Percentiles rank a stretch among this genome's conserved stretches.
phyloP scores from a whole-genome alignment of 2,113 vertebrate species.

The Pungitius pungitius region DNA sequence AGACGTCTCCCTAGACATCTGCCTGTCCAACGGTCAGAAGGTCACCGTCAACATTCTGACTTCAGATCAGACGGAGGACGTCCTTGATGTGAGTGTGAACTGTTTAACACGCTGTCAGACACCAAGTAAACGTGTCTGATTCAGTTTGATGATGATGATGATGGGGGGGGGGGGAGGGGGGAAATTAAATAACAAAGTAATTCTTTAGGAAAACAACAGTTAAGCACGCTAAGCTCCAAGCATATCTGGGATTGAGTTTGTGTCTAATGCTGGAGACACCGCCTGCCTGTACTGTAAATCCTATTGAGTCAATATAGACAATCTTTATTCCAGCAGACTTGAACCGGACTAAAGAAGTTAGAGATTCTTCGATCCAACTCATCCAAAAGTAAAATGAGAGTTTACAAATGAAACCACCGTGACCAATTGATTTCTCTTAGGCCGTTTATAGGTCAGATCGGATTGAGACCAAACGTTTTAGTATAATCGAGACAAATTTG shows the following conservation, averaged over 20 bases:
- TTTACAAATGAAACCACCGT: not conserved
- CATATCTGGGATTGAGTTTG: not conserved
- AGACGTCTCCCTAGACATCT: slow-evolving; percentile 92
- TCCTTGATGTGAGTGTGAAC: slow-evolving; percentile 87
- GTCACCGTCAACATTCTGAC: slow-evolving; percentile 91
- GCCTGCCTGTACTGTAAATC: not conserved
- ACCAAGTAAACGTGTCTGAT: not conserved
- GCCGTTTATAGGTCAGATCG: not conserved
- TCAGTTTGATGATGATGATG: not conserved
- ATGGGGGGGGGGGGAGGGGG: too few species aligned
- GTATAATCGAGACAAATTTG: too few species aligned
- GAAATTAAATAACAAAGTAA: not conserved
- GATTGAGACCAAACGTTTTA: not conserved
- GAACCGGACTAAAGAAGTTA: slow-evolving; percentile 8
- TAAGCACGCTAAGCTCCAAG: too few species aligned
- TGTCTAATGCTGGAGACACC: not conserved
- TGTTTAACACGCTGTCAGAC: not conserved
- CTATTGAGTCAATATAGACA: slow-evolving; percentile 11
- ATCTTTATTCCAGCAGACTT: not conserved
- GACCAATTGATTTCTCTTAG: not conserved
- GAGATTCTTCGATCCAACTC: not conserved
- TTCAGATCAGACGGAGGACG: slow-evolving; percentile 96
- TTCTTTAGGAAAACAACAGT: not conserved
- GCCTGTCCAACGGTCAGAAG: slow-evolving; percentile 94
- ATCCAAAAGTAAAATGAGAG: not conserved